These are phyloP conservation scores for Tenualosa ilisha DNA, from an alignment of 2,797 vertebrate species.

Conservation along the genomic window DNA sequence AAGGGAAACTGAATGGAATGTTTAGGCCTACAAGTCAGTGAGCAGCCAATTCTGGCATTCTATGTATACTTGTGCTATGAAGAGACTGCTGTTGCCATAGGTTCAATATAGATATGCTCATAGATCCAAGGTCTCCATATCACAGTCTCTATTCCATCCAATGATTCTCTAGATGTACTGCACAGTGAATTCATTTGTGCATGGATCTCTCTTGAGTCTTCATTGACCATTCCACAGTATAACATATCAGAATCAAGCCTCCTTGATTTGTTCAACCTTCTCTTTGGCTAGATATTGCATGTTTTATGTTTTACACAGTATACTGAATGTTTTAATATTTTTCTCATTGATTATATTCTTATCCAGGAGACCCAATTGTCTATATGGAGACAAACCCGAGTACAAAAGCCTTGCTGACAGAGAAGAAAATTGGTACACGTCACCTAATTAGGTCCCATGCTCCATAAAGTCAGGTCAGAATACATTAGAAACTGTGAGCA, in stretches of 20 bases:
- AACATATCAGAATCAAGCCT: too few species aligned
- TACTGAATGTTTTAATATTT: background rate
- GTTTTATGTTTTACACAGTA: background rate
- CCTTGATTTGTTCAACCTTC: too few species aligned
- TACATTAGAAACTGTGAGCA: background rate
- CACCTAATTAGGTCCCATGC: slow-evolving; percentile 18
- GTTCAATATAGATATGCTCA: background rate
- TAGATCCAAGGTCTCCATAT: background rate
- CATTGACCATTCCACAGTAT: too few species aligned
- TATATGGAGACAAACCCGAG: background rate
- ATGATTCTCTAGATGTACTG: too few species aligned
- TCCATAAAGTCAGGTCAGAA: background rate
- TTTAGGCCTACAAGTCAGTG: slow-evolving; percentile 1
- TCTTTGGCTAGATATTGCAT: background rate
- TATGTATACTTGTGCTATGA: background rate
- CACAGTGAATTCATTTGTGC: background rate
- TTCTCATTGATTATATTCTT: background rate
- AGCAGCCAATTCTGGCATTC: background rate
- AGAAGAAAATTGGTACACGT: background rate
- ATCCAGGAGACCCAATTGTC: background rate
- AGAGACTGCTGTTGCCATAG: background rate
- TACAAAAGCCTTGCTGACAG: slow-evolving; percentile 1
- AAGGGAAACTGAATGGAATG: background rate
- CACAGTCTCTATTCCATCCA: background rate
- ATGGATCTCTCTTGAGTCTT: too few species aligned